Evolutionary conservation across 2,797 vertebrate species (phyloP), one percentile per base, ranked within the genome.

Genomic region (Todus mexicanus): DNA sequence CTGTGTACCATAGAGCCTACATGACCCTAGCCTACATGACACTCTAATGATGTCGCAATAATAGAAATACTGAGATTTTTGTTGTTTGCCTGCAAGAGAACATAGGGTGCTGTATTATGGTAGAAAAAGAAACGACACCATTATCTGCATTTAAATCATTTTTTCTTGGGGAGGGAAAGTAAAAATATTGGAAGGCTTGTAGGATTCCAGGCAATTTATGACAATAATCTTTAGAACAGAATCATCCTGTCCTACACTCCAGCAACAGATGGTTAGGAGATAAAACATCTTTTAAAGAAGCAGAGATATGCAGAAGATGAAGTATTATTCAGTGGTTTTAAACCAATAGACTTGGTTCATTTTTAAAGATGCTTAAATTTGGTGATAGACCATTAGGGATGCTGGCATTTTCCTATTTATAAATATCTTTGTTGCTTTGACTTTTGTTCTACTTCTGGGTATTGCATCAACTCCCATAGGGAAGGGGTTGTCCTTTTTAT

Each of bases 391-490:
- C 29, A 27, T 33, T 82, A 45, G 43, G 26, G 74, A 75, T 68
- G 56, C 8, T 78, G 74, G 33, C 38, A 57, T 92, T 91, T 94
- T 77, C 29, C n/a, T 92, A 31, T 54, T 76, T 92, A 68, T 59
- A 92, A 89, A 92, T 70, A 75, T 92, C 42, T 63, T 60, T 87
- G 71, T 73, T 84, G 45, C 29, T 95, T 77, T 83, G 60, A 93
- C 87, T 90, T 90, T 53, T 92, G 42, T 72, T 87, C 89, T 70
- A 33, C 37, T 84, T 90, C 54, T 60, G 74, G 26, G 26, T 82
- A 61, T 92, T 87, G 42, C 92, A 87, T 63, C 84, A 93, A 9
- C 45, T 76, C 84, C 84, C 72, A 15, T 10, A 61, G 72, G 88
- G 69, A 79, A 92, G 29, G 21, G n/a, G 13, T 19, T 76, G 37